Percentiles rank a stretch among this genome's conserved stretches.
Evolutionary conservation across 2,797 vertebrate species (phyloP).

Genomic region (Parauchenoglanis ngamensis): DNA sequence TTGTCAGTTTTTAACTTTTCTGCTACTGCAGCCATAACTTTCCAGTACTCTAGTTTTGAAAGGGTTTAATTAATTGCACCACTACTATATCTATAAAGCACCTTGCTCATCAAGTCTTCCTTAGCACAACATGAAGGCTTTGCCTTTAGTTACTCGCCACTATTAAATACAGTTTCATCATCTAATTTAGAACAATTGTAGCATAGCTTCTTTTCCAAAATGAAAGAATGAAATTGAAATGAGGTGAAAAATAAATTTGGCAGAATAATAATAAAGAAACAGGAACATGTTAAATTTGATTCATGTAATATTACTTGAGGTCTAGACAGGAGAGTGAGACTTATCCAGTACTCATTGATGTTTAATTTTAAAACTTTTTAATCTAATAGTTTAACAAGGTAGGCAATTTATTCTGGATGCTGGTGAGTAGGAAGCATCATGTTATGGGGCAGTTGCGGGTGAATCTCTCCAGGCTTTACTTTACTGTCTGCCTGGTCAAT

Average conservation of each 20-base stretch:
- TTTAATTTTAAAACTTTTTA: slow-evolving; percentile 27
- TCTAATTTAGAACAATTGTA: background rate
- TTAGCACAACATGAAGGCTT: slow-evolving; percentile 3
- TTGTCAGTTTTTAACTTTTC: slow-evolving; percentile 16
- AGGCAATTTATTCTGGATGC: slow-evolving; percentile 28
- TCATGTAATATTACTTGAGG: background rate
- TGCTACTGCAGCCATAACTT: background rate
- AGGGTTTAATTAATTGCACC: slow-evolving; percentile 19
- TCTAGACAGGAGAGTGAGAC: background rate
- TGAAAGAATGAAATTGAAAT: background rate
- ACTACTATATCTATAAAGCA: background rate
- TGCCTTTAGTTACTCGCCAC: background rate
- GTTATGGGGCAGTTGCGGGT: slow-evolving; percentile 22
- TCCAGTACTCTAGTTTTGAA: background rate
- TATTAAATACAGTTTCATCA: background rate
- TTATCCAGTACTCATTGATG: slow-evolving; percentile 22
- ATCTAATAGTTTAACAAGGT: slow-evolving; percentile 19
- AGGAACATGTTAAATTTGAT: background rate
- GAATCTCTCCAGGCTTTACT: background rate
- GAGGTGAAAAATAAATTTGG: background rate
- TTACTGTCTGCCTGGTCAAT: slow-evolving; percentile 19
- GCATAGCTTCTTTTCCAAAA: background rate
- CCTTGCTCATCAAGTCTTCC: slow-evolving; percentile 5
- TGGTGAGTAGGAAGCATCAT: background rate
- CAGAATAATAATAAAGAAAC: background rate